Percentiles rank a stretch among this genome's conserved stretches.
Conservation (phyloP, 2,797 vertebrate species). For the Sebastes hubbsi region DNA sequence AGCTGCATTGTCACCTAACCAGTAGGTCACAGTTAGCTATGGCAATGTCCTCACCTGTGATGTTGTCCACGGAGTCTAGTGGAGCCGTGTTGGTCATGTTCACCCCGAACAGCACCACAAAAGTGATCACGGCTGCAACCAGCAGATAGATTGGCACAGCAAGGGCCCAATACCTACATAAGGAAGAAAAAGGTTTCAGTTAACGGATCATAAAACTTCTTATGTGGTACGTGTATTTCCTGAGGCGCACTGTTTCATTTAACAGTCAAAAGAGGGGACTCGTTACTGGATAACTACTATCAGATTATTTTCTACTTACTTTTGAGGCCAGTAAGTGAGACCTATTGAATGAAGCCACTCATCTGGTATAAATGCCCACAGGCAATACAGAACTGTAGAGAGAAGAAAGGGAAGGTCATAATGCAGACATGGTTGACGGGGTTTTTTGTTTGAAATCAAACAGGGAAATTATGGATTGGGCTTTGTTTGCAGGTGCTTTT, state of each 20-base stretch:
- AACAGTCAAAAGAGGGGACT: background rate
- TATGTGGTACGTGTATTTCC: background rate
- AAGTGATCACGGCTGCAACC: conserved; percentile 80
- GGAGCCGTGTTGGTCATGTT: conserved; percentile 95
- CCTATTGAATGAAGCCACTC: conserved; percentile 92
- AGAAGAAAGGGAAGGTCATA: background rate
- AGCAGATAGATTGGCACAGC: conserved; percentile 91
- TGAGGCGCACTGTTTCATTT: background rate
- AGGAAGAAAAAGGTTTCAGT: conserved; percentile 4
- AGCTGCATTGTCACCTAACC: background rate
- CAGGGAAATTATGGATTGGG: background rate
- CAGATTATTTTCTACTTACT: conserved; percentile 81
- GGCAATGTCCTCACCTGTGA: conserved; percentile 85
- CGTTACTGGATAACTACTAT: rapidly evolving
- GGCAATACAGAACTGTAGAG: conserved; percentile 87
- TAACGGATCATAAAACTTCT: background rate
- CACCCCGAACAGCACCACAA: conserved; percentile 89
- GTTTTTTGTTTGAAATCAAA: background rate
- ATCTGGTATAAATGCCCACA: conserved; percentile 94
- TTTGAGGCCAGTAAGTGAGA: conserved; percentile 97
- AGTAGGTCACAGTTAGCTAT: background rate
- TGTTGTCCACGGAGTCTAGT: conserved; percentile 87
- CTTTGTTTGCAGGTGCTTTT: background rate
- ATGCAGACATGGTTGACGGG: background rate
- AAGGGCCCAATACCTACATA: conserved; percentile 93